Evolutionary conservation across 2,113 vertebrate species (phyloP), one percentile per base, ranked within the genome.

Genomic region (Lophura nycthemera): DNA sequence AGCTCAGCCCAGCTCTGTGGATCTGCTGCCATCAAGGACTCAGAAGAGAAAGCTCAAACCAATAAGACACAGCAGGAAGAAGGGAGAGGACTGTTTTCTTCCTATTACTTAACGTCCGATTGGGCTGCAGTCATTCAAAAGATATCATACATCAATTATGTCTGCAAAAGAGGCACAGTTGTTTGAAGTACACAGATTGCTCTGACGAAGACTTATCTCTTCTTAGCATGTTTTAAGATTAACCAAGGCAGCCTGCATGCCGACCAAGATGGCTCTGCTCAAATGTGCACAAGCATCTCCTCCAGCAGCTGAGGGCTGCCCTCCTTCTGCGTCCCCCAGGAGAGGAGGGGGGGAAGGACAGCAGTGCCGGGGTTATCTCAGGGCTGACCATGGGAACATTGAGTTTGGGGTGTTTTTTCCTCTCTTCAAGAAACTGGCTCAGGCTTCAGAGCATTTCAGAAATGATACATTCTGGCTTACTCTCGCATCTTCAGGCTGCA

Each of bases 111-210:
- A 29, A 36, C 18, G 43, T 77, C 54, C n/a, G 42, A 6, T 12
- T 20, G 38, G n/a, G 36, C 24, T 57, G 50, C 66, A 56, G 36
- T 4, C 3, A 59, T 20, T 71, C 32, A 64, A 42, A 56, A 64
- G 29, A 40, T 12, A 24, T 8, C 20, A 18, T 0, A 0, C 30
- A 45, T 5, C 3, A 56, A 67, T 15, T 32, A 40, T n/a, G 45
- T 47, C 36, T 30, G 20, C 7, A 25, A 34, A 36, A 45, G 29
- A 50, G 19, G 29, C 11, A 10, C 3, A 29, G 77, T 52, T 38
- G 8, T 47, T 21, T 7, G n/a, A 70, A 16, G 64, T 25, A 2
- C 2, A 56, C 27, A 18, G 34, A 24, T 36, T 74, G 54, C 71
- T 64, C 76, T 74, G 42, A 48, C 47, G 83, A 50, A 59, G 21